A percentile compares a stretch with the other conserved stretches of the same genome.
These are phyloP conservation scores for Irena cyanogastra DNA, from an alignment of 2,113 vertebrate genomes.

Conservation along the genomic window DNA sequence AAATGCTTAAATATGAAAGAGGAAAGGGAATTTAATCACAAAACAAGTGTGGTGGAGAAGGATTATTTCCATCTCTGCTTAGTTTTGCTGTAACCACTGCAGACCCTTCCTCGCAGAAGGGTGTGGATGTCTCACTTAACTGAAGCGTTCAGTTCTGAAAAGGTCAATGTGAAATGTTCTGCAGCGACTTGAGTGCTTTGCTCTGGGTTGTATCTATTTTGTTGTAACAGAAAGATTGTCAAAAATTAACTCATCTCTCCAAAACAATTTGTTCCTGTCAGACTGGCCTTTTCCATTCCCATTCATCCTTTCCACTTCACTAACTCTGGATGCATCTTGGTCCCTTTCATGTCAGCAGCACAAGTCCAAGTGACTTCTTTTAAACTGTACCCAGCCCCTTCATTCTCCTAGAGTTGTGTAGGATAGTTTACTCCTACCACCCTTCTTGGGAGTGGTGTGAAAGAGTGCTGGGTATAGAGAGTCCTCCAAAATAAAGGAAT, in stretches of 20 bases:
- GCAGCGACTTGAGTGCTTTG: background rate
- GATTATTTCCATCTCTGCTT: background rate
- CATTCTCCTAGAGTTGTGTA: background rate
- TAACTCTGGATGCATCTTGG: background rate
- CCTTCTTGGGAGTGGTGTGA: background rate
- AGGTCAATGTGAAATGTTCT: conserved; percentile 41
- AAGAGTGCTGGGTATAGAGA: background rate
- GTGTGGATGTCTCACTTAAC: conserved; percentile 34
- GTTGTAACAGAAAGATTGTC: conserved; percentile 54
- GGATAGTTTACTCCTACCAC: background rate
- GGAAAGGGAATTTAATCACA: background rate
- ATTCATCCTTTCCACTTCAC: conserved; percentile 38
- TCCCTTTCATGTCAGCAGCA: background rate
- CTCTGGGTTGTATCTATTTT: conserved; percentile 54
- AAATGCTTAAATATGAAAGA: background rate
- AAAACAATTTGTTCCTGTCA: conserved; percentile 57
- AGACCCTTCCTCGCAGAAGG: background rate
- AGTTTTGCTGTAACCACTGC: background rate
- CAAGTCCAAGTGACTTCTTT: background rate
- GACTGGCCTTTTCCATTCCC: conserved; percentile 50
- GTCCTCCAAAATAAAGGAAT: background rate
- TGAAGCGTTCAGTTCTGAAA: conserved; percentile 17
- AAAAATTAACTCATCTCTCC: conserved; percentile 60
- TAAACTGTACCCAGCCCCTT: background rate
- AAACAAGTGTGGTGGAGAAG: background rate